Percentiles rank a stretch among this genome's conserved stretches.
phyloP scores from a whole-genome alignment of 1,140 invertebrate species.

The Bombus picipes region DNA sequence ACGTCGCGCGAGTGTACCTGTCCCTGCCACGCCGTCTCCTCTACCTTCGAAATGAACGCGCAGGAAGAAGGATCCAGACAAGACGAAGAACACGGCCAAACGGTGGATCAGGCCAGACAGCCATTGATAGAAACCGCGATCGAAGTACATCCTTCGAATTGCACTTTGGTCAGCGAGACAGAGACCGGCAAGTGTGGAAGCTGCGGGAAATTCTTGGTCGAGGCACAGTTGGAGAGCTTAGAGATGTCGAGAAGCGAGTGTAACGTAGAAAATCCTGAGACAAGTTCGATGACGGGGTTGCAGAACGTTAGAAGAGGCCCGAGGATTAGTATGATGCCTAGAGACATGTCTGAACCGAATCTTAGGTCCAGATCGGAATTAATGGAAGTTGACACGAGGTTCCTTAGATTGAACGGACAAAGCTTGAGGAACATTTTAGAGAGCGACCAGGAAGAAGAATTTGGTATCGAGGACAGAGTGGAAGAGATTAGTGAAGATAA shows the following conservation, averaged over 20 bases:
- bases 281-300: not conserved
- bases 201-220: slow-evolving; percentile 47
- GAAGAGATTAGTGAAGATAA: not conserved
- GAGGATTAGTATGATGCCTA: not conserved
- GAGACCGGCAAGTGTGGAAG: slow-evolving; percentile 49
- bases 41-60: not conserved
- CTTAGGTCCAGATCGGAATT: slow-evolving; percentile 69
- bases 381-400: slow-evolving; percentile 47
- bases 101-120: not conserved
- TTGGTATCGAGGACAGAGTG: slow-evolving; percentile 21
- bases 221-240: slow-evolving; percentile 45
- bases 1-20: slow-evolving; percentile 72
- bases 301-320: not conserved
- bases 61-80: not conserved
- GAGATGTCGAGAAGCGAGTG: slow-evolving; percentile 25
- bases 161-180: not conserved
- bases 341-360: slow-evolving; percentile 79
- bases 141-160: slow-evolving; percentile 18
- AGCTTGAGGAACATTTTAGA: slow-evolving; percentile 80
- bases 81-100: not conserved
- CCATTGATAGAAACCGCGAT: slow-evolving; percentile 32
- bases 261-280: not conserved
- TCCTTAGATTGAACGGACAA: slow-evolving; percentile 65
- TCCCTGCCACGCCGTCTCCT: slow-evolving; percentile 38
- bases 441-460: slow-evolving; percentile 68